Percentiles rank a stretch among this genome's conserved stretches.
Evolutionary conservation across 2,113 vertebrate genomes (phyloP).

Genomic region (Sander lucioperca): DNA sequence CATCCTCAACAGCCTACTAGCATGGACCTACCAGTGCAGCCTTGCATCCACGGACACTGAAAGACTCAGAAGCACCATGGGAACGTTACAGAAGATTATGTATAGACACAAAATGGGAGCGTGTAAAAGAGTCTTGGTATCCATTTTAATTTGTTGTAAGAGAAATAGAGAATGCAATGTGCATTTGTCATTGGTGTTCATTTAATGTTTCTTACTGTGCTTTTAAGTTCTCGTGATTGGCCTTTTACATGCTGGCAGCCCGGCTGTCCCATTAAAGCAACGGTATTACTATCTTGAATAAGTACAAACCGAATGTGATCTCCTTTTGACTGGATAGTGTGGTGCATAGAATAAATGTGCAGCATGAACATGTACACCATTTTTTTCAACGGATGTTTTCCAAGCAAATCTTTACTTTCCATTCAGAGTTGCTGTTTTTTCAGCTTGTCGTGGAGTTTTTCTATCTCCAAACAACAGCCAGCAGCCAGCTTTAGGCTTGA

Average conservation of each 20-base stretch:
- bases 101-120: slow-evolving; percentile 48
- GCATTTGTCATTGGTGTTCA: slow-evolving; percentile 61
- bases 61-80: slow-evolving; percentile 47
- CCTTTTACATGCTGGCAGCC: slow-evolving; percentile 82
- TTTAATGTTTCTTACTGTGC: slow-evolving; percentile 72
- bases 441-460: no score
- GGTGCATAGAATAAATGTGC: slow-evolving; percentile 15
- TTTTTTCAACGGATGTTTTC: background rate
- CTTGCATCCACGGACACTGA: slow-evolving; percentile 53
- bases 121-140: slow-evolving; percentile 43
- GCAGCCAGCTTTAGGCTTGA: background rate
- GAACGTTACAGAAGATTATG: slow-evolving; percentile 52
- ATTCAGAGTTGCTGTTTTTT: background rate
- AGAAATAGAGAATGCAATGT: slow-evolving; percentile 60
- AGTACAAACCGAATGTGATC: slow-evolving; percentile 23
- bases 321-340: slow-evolving; percentile 8
- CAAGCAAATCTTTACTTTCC: background rate
- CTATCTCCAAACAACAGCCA: background rate
- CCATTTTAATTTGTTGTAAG: slow-evolving; percentile 54
- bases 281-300: slow-evolving; percentile 72
- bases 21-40: slow-evolving; percentile 69
- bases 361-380: background rate
- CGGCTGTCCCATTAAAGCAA: slow-evolving; percentile 83
- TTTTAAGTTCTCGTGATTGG: slow-evolving; percentile 76
- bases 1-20: slow-evolving; percentile 56